A percentile compares a stretch with the other conserved stretches of the same genome.
Conservation (phyloP, 2,888 invertebrate genomes). For the Eristalis tenax region DNA sequence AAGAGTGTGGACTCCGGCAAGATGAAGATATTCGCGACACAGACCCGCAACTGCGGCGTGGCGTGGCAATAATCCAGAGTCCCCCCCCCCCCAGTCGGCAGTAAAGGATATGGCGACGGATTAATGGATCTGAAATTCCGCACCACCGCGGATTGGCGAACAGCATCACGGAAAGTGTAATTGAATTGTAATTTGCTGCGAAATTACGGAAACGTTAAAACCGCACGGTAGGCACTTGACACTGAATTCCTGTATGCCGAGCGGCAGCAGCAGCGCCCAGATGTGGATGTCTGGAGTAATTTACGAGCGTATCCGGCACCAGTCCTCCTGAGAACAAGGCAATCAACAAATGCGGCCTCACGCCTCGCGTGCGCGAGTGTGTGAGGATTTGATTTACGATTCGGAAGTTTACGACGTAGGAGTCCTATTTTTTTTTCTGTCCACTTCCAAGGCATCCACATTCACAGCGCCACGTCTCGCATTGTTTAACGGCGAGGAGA, state of each 20-base stretch:
- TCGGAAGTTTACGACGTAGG: constrained; percentile 39
- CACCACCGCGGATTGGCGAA: not conserved
- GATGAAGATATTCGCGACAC: constrained; percentile 8
- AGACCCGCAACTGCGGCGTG: not conserved
- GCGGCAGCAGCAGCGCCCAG: not conserved
- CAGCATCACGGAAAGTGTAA: constrained; percentile 28
- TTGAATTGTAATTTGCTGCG: constrained; percentile 45
- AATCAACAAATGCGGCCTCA: constrained; percentile 37
- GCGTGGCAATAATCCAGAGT: constrained; percentile 14
- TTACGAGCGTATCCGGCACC: constrained; percentile 20
- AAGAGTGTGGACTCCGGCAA: constrained; percentile 5
- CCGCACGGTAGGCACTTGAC: constrained; percentile 12
- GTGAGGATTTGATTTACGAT: constrained; percentile 46
- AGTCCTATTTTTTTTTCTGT: not conserved
- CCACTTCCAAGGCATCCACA: not conserved
- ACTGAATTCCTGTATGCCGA: not conserved
- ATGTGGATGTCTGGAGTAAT: constrained; percentile 15
- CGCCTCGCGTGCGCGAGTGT: not conserved
- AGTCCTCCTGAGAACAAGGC: constrained; percentile 12
- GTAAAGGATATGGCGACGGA: constrained; percentile 3
- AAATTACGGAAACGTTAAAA: constrained; percentile 35
- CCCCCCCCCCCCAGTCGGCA: not conserved
- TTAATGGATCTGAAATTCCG: constrained; percentile 31
- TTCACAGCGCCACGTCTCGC: not conserved
- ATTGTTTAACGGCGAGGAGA: constrained; percentile 9